Percentiles rank a stretch among this genome's conserved stretches.
phyloP scores from a whole-genome alignment of 1,140 invertebrate species.

The Sarcophaga peregrina region DNA sequence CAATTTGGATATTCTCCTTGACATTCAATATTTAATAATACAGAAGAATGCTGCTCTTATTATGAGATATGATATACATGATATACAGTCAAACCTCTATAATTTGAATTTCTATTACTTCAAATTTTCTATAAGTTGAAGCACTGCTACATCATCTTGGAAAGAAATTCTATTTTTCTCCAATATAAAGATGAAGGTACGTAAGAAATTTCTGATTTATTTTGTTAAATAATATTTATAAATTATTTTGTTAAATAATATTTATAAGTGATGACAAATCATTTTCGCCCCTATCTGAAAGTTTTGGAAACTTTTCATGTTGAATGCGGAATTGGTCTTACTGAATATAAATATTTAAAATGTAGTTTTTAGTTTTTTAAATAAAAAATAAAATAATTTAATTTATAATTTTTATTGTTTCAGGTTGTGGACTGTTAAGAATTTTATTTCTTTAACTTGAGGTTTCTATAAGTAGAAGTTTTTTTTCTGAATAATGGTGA shows the following conservation, averaged over 20 bases:
- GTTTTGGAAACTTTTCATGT: conserved; percentile 39
- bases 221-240: conserved; percentile 8
- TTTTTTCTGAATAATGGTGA: too few species aligned
- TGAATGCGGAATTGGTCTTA: conserved; percentile 46
- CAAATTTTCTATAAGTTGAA: too few species aligned
- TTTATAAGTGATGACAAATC: conserved; percentile 42
- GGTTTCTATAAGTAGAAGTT: too few species aligned
- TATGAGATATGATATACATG: too few species aligned
- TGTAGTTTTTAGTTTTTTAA: not conserved
- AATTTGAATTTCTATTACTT: too few species aligned
- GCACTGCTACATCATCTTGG: too few species aligned
- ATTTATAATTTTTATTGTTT: not conserved
- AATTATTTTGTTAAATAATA: not conserved
- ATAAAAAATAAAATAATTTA: not conserved
- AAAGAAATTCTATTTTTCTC: too few species aligned
- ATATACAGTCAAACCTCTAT: too few species aligned
- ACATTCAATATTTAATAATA: not conserved
- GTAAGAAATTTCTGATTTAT: not conserved
- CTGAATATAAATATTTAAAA: too few species aligned
- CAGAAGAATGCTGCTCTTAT: not conserved
- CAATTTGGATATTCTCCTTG: not conserved
- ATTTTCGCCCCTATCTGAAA: conserved; percentile 45
- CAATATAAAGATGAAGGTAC: not conserved
- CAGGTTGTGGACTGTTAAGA: too few species aligned
- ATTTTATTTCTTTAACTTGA: too few species aligned